These are phyloP conservation scores for Podarcis lilfordi DNA, from an alignment of 2,797 vertebrate genomes.

Conservation along the genomic window DNA sequence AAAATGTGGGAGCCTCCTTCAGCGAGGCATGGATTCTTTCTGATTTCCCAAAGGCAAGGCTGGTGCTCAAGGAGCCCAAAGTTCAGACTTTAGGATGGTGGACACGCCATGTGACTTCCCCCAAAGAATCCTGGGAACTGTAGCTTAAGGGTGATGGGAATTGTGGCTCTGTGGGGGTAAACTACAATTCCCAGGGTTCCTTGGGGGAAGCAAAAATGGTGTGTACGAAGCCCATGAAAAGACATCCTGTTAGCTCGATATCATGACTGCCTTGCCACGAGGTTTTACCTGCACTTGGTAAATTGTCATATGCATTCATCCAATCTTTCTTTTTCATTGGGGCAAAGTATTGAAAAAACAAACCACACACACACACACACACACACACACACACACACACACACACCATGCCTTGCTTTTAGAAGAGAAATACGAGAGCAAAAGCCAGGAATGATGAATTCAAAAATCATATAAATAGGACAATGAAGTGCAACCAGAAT, in stretches of 20 bases:
- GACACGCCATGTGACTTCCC: no score
- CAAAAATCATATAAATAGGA: background rate
- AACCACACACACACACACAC: no score
- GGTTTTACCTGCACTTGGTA: background rate
- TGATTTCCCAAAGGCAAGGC: background rate
- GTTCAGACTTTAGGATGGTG: background rate
- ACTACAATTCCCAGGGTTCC: no score
- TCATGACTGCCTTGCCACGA: background rate
- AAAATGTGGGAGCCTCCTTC: background rate
- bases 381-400: no score
- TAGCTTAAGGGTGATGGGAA: no score
- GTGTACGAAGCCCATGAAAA: no score
- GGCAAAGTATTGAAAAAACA: background rate
- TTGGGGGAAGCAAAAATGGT: no score
- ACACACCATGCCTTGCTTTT: background rate
- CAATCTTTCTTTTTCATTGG: background rate
- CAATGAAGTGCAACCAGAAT: background rate
- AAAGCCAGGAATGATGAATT: background rate
- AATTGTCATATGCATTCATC: background rate
- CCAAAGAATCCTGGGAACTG: no score
- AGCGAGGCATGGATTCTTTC: rapidly evolving
- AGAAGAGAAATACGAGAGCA: background rate
- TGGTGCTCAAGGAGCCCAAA: background rate
- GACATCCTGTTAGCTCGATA: no score
- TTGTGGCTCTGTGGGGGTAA: no score